Conservation (phyloP, 2,797 vertebrate genomes). For the Leucoraja ocellata region DNA sequence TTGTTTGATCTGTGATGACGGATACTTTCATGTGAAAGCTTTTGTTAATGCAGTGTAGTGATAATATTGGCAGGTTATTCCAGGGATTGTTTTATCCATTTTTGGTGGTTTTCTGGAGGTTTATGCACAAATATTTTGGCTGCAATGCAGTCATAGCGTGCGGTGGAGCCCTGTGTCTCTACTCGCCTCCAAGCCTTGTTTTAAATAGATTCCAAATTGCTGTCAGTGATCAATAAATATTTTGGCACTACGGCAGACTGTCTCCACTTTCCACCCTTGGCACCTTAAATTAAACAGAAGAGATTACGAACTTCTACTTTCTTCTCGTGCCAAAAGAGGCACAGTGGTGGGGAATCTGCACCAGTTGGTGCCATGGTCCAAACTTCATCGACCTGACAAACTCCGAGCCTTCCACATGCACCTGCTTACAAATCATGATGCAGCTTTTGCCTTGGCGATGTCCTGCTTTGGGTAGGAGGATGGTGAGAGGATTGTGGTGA, state of each 20-base stretch:
- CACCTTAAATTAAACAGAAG: neutral
- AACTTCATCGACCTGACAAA: no score
- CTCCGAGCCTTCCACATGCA: no score
- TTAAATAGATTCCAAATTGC: neutral
- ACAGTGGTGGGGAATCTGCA: no score
- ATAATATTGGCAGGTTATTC: neutral
- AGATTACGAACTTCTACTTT: no score
- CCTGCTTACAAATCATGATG: no score
- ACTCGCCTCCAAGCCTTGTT: neutral
- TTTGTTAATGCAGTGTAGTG: constrained; percentile 19
- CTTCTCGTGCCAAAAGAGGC: no score
- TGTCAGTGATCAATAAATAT: constrained; percentile 6
- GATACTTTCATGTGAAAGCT: neutral
- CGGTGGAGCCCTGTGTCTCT: neutral
- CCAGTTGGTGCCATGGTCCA: no score
- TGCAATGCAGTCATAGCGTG: neutral
- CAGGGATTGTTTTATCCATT: constrained; percentile 21
- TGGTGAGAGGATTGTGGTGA: no score
- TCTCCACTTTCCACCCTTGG: neutral
- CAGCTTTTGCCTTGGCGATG: no score
- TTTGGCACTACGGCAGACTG: neutral
- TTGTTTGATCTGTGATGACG: neutral
- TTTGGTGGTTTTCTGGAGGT: constrained; percentile 24
- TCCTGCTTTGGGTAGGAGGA: no score
- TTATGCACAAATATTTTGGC: constrained; percentile 3